phyloP scores from a whole-genome alignment of 2,888 invertebrate genomes.

The Fissipunctia ypsillon region DNA sequence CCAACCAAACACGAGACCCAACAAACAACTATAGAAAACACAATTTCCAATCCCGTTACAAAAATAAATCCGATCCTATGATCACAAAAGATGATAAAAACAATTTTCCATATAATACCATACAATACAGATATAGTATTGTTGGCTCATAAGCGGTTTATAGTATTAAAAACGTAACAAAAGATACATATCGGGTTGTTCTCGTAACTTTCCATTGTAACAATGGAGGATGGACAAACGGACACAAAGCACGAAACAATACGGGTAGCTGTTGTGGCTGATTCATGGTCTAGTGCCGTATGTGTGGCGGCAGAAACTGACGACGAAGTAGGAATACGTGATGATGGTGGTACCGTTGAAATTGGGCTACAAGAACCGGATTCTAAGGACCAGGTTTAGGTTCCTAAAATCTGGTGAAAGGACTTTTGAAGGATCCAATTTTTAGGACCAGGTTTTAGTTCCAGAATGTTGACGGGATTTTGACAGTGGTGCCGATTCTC shows the following conservation, averaged over 20 bases:
- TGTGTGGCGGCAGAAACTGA: constrained; percentile 14
- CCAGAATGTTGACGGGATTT: background rate
- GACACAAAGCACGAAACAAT: constrained; percentile 54
- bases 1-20: constrained; percentile 13
- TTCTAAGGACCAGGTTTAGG: background rate
- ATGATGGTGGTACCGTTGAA: background rate
- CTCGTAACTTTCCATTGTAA: constrained; percentile 64
- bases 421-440: too few relatives aligned
- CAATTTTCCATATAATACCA: constrained; percentile 43
- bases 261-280: constrained; percentile 33
- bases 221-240: constrained; percentile 68
- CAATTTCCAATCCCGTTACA: constrained; percentile 44
- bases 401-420: background rate
- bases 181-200: constrained; percentile 66
- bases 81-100: constrained; percentile 41
- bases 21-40: constrained; percentile 48
- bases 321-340: constrained; percentile 5
- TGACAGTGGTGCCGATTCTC: too few relatives aligned
- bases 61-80: constrained; percentile 37
- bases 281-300: constrained; percentile 43
- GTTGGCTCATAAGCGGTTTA: constrained; percentile 69
- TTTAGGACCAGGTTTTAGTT: too few relatives aligned
- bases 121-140: constrained; percentile 17
- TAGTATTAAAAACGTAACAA: constrained; percentile 71
- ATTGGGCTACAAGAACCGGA: background rate